Evolutionary conservation across 2,888 invertebrate species (phyloP).

Genomic region (Mesorhabditis belari): DNA sequence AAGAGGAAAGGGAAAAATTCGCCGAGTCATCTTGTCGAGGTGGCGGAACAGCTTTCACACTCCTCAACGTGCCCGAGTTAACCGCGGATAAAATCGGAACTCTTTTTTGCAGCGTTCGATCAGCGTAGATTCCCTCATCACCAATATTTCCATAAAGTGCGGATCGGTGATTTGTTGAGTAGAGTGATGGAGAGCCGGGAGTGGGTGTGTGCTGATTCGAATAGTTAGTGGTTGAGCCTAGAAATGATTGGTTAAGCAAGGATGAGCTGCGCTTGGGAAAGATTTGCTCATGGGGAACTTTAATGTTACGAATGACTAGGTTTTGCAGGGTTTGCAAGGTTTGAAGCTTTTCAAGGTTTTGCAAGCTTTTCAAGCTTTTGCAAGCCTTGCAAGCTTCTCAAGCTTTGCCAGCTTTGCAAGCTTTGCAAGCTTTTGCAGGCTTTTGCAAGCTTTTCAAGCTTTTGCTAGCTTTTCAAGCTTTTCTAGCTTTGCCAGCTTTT

Average conservation of each 20-base stretch:
- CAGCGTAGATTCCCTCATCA: slow-evolving; percentile 18
- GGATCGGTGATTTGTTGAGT: slow-evolving; percentile 13
- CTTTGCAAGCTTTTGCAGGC: too few species aligned
- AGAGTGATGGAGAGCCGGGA: slow-evolving; percentile 28
- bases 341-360: too few species aligned
- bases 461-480: too few species aligned
- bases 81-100: slow-evolving; percentile 15
- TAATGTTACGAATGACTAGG: too few species aligned
- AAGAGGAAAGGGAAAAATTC: slow-evolving; percentile 16
- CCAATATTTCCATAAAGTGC: slow-evolving; percentile 19
- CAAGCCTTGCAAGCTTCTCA: too few species aligned
- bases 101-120: slow-evolving; percentile 27
- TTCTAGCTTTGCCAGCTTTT: too few species aligned
- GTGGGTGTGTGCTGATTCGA: slow-evolving; percentile 27
- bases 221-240: slow-evolving; percentile 10
- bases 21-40: slow-evolving; percentile 19
- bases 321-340: too few species aligned
- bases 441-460: too few species aligned
- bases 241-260: background rate
- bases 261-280: too few species aligned
- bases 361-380: too few species aligned
- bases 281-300: too few species aligned
- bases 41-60: slow-evolving; percentile 13
- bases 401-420: too few species aligned
- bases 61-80: slow-evolving; percentile 14